Percentiles rank a stretch among this genome's conserved stretches.
Evolutionary conservation across 1,140 invertebrate genomes (phyloP).

Genomic region (Cotesia chilonis): DNA sequence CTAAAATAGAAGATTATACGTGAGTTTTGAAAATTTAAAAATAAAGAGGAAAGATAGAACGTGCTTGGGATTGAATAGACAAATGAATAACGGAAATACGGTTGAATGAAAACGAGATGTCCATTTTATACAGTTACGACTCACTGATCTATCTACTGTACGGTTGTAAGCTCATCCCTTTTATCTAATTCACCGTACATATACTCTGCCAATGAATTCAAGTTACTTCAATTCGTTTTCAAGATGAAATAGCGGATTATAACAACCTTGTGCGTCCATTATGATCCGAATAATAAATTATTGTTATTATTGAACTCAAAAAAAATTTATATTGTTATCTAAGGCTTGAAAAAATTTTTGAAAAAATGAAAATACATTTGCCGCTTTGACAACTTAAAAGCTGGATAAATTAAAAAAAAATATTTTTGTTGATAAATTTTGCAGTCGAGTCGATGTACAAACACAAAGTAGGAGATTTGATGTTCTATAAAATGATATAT

Average conservation of each 20-base stretch:
- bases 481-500: too few relatives aligned
- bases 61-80: constrained; percentile 1
- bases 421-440: too few relatives aligned
- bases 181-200: not conserved
- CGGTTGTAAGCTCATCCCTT: constrained; percentile 8
- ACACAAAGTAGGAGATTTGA: too few relatives aligned
- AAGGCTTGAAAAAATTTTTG: too few relatives aligned
- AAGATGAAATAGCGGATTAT: constrained; percentile 42
- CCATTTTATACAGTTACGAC: constrained; percentile 23
- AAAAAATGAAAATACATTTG: too few relatives aligned
- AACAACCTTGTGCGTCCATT: constrained; percentile 17
- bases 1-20: too few relatives aligned
- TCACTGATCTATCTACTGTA: constrained; percentile 6
- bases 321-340: too few relatives aligned
- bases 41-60: constrained; percentile 27
- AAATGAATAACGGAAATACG: constrained; percentile 26
- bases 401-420: too few relatives aligned
- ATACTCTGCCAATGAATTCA: constrained; percentile 26
- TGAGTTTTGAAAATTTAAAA: constrained; percentile 37
- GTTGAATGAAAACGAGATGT: constrained; percentile 18
- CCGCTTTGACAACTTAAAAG: too few relatives aligned
- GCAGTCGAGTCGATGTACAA: too few relatives aligned
- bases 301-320: too few relatives aligned
- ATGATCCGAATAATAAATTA: too few relatives aligned
- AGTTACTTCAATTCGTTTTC: constrained; percentile 32